Evolutionary conservation across 2,797 vertebrate genomes (phyloP), one percentile per base, ranked within the genome.

Genomic region (Pygocentrus nattereri): DNA sequence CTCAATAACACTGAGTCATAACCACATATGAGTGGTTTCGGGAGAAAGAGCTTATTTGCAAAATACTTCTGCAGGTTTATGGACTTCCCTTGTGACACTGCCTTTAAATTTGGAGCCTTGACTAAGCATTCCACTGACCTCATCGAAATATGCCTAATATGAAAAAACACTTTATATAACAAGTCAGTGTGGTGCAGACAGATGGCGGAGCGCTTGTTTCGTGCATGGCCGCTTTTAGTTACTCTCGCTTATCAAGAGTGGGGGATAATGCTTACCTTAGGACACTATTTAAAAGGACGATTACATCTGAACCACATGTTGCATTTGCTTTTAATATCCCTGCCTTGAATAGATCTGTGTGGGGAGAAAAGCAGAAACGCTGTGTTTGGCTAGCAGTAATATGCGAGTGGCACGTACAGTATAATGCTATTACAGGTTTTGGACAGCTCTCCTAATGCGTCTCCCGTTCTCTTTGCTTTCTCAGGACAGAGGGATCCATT

Each of bases 51-150:
- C 76, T 72, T 72, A 85, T 80, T 71, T 78, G 76, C 58, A 74
- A 82, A 86, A 75, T 89, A 79, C 87, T 92, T 90, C 83, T 83
- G 81, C 88, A 92, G 88, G 84, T 88, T 88, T 84, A 76, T 81
- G 87, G 88, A 89, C 88, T 88, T 88, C 87, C 84, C 88, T 83
- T 80, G 83, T 92, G 90, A 92, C 88, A 90, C 86, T 85, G 80
- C 86, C 84, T 90, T 93, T 92, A 88, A 82, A 93, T 91, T 89
- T 89, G 88, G 90, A 92, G 85, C 74, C 86, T 84, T 86, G 83
- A 90, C 91, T 90, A 88, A 87, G 90, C 88, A 92, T 93, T 93
- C 90, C 90, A 91, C 89, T 93, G 93, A 95, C 92, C 90, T 94
- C 92, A 94, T 90, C 87, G 31, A 91, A 93, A 93, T 75, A 91